Base-by-base conservation (phyloP, 2,113 vertebrate genomes). In the Onychorhynchus coronatus region DNA sequence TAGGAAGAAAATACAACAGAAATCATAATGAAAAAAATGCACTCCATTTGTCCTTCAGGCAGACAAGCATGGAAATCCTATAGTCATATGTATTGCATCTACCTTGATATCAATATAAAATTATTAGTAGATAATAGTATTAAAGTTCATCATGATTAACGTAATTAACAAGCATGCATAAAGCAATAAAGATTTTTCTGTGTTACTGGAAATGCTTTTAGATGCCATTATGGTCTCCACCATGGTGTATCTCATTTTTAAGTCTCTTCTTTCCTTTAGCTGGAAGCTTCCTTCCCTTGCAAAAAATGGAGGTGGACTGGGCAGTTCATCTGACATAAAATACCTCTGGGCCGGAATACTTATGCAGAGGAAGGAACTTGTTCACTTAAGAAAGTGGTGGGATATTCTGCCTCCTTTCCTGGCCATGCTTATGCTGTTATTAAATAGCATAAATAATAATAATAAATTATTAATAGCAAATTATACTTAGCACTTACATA, bases 151-250 rank as follows among this genome's bases (percentile, higher is more conserved):
- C 2, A 33, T 71, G 53, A 95, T 94, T 96, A 95, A 90, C 76
- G 44, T 83, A 97, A 96, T 97, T 97, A 97, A 89, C 49, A 93
- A 91, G 58, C 81, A 44, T 91, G 33, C 27, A 85, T 59, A 92
- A 92, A 85, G 78, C 63, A 84, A 81, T 97, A 97, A 97, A 96
- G 79, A 73, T 93, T 95, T 82, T 86, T 85, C 65, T 79, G 21
- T 89, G 44, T 97, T 95, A 90, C 88, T 96, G 95, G 90, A 95
- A 96, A 93, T 89, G 93, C 95, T 97, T 97, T 96, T 95, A 94
- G 78, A 91, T 96, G 74, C 88, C 91, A 94, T 95, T 95, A 96
- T 56, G 55, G 62, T 95, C 88, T 92, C n/a, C 71, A 74, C 28
- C 70, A 33, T 95, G 87, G 77, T 85, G 61, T 93, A 88, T 82